Conservation (phyloP, 2,888 invertebrate genomes). For the Acleris holmiana region DNA sequence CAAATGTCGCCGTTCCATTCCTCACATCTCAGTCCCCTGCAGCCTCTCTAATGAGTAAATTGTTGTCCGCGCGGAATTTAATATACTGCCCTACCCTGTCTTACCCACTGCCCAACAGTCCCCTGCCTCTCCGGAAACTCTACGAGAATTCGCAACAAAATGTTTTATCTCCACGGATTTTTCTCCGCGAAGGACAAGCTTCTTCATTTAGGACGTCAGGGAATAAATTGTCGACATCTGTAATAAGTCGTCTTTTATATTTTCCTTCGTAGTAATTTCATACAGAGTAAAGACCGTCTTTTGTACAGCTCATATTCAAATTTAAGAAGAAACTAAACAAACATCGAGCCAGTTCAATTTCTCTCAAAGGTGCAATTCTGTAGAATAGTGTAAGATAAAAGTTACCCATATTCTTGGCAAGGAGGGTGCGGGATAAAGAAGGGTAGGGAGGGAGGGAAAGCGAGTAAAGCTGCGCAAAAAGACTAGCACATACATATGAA, state of each 20-base stretch:
- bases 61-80: slow-evolving; percentile 59
- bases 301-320: background rate
- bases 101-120: slow-evolving; percentile 35
- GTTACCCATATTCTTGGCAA: slow-evolving; percentile 27
- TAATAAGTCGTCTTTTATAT: slow-evolving; percentile 29
- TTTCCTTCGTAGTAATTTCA: slow-evolving; percentile 21
- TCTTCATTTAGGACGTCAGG: slow-evolving; percentile 31
- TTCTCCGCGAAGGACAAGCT: slow-evolving; percentile 32
- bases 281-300: background rate
- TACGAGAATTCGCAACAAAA: slow-evolving; percentile 35
- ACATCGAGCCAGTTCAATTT: slow-evolving; percentile 21
- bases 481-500: slow-evolving; percentile 38
- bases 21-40: slow-evolving; percentile 34
- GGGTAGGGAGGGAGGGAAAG: slow-evolving; percentile 18
- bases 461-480: slow-evolving; percentile 37
- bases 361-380: slow-evolving; percentile 30
- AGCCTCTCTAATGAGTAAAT: slow-evolving; percentile 55
- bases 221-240: slow-evolving; percentile 36
- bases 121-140: slow-evolving; percentile 25
- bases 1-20: slow-evolving; percentile 44
- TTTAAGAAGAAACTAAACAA: slow-evolving; percentile 12
- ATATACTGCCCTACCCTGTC: slow-evolving; percentile 47
- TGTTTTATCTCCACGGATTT: slow-evolving; percentile 36
- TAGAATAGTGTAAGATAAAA: slow-evolving; percentile 25
- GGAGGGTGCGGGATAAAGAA: slow-evolving; percentile 3